phyloP scores from a whole-genome alignment of 23 tunicate genomes.

The Diplosoma virens region DNA sequence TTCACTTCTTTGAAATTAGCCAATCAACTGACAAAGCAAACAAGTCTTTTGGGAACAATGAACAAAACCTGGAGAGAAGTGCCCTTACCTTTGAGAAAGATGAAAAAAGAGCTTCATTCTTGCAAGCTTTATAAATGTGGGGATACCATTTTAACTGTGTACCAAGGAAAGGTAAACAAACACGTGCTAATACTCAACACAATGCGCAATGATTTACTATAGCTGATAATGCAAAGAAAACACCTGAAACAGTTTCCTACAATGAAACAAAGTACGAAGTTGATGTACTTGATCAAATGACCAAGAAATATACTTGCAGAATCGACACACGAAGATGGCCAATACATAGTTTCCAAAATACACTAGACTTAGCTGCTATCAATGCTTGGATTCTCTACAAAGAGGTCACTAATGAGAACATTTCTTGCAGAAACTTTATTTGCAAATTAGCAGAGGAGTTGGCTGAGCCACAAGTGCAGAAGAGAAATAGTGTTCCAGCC shows the following conservation, averaged over 20 bases:
- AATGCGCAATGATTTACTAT: conserved; percentile 6
- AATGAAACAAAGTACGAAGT: conserved; percentile 26
- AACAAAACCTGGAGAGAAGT: conserved; percentile 24
- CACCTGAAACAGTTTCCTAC: not conserved
- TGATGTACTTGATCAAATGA: conserved; percentile 9
- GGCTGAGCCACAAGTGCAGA: conserved; percentile 10
- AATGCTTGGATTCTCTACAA: conserved; percentile 23
- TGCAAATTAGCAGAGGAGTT: conserved; percentile 14
- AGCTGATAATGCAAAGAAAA: conserved; percentile 12
- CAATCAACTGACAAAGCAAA: not conserved
- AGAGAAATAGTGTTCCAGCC: no score
- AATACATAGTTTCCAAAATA: conserved; percentile 3
- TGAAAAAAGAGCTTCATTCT: conserved; percentile 22
- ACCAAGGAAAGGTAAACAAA: conserved; percentile 24
- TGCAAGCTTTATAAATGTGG: conserved; percentile 21
- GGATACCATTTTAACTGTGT: conserved; percentile 1
- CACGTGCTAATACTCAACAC: conserved; percentile 11
- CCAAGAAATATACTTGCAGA: conserved; percentile 8
- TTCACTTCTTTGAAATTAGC: not conserved
- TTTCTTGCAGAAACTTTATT: conserved; percentile 4
- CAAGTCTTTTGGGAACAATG: not conserved
- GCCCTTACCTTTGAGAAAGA: conserved; percentile 14
- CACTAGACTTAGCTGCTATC: conserved; percentile 8
- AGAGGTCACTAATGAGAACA: conserved; percentile 12
- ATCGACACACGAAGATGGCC: conserved; percentile 14